Base-by-base conservation (phyloP, 2,113 vertebrate species). In the Menidia beryllina region DNA sequence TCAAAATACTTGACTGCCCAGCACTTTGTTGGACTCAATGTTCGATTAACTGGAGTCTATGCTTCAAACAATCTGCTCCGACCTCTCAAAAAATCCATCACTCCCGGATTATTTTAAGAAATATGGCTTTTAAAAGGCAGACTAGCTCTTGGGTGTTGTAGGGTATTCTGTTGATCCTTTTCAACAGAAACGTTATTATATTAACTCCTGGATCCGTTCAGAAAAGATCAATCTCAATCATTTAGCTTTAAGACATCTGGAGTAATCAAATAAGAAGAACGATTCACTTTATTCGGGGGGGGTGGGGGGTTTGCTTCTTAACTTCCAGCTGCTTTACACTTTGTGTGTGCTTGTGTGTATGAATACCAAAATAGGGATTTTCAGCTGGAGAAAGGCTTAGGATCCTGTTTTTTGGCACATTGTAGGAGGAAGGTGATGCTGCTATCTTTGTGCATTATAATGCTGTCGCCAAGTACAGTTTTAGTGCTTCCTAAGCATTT, bases 381-480 rank as follows among this genome's bases (percentile, higher is more conserved):
- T 53, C 5, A 21, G 12, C 17, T 11, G 30, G 20, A 70, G 20
- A 12, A 30, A 43, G 36, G 34, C 45, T 65, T 24, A 19, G 43
- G 45, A 6, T 27, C 48, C 68, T 58, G 61, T 25, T 73, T 70
- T 23, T 53, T 25, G 41, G 45, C 61, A 41, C 51, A 45, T 45
- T 51, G 48, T 53, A 17, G 17, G 49, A 72, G 51, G 34, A 66
- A 81, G 24, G 58, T 58, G 34, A 47, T 55, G 30, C 26, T 49
- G 45, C 64, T 64, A 43, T 62, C 13, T 57, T 43, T 58, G 27
- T 53, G 20, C 7, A 7, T 39, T 20, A 50, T 2, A 38, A 14
- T 17, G 3, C 7, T 27, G 41, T 72, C 43, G 47, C 2, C 19
- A 30, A 60, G 20, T 20, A 36, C 38, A 25, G 43, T 19, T 60